Conservation (phyloP, 2,888 invertebrate species). For the Eupelmus urozonus region DNA sequence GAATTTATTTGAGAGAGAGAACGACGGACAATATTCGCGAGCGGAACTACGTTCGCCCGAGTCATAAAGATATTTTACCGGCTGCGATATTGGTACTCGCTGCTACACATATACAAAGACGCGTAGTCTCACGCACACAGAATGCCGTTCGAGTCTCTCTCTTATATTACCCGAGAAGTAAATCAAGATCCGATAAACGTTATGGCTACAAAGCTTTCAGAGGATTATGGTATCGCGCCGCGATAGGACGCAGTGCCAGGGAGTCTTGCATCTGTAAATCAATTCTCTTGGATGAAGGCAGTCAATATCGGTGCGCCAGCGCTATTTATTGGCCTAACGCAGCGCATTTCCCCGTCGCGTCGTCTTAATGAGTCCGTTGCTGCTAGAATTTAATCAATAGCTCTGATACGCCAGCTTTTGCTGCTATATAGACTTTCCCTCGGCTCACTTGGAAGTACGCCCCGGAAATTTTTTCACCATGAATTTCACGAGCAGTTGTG, state of each 20-base stretch:
- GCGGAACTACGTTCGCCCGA: conserved; percentile 20
- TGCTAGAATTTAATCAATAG: conserved; percentile 31
- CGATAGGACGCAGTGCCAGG: conserved; percentile 1
- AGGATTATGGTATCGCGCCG: conserved; percentile 53
- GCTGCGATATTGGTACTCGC: conserved; percentile 49
- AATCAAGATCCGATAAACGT: conserved; percentile 60
- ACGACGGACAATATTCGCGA: conserved; percentile 47
- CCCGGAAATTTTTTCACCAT: conserved; percentile 2
- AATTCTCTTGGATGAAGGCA: conserved; percentile 44
- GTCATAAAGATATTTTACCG: conserved; percentile 59
- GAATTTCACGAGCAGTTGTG: neutral
- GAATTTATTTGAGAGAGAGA: conserved; percentile 52
- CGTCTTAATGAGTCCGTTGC: conserved; percentile 33
- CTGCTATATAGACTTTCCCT: neutral
- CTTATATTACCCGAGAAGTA: conserved; percentile 57
- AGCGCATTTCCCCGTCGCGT: conserved; percentile 1
- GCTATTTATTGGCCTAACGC: neutral
- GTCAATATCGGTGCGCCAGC: conserved; percentile 33
- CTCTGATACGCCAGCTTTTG: neutral
- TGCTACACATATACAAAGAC: neutral
- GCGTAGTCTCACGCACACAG: neutral
- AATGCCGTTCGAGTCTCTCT: conserved; percentile 39
- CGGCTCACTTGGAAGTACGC: neutral
- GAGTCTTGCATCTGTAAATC: conserved; percentile 52
- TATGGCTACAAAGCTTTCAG: conserved; percentile 57